These are phyloP conservation scores for Acanthosoma haemorrhoidale DNA, from an alignment of 2,888 invertebrate species.

Conservation along the genomic window DNA sequence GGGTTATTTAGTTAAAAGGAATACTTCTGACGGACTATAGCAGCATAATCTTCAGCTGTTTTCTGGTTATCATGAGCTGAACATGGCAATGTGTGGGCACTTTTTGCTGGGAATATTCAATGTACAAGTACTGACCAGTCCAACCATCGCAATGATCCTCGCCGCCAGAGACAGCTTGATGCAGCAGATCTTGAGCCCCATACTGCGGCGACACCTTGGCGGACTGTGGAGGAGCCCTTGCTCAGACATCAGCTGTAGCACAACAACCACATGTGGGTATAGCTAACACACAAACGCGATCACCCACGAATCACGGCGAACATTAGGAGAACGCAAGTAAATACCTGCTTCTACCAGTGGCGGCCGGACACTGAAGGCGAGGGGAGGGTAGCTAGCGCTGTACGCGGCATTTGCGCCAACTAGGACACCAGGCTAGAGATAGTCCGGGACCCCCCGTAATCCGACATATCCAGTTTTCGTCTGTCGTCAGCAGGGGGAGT, in stretches of 20 bases:
- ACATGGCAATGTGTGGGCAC: too few species aligned
- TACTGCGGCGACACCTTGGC: background rate
- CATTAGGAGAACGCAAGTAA: too few species aligned
- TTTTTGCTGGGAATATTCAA: too few species aligned
- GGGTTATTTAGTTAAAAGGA: too few species aligned
- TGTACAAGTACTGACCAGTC: constrained; percentile 41
- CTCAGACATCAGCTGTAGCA: constrained; percentile 21
- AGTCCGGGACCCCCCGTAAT: too few species aligned
- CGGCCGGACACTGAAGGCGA: background rate
- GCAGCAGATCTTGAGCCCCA: constrained; percentile 40
- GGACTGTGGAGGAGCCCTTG: constrained; percentile 6
- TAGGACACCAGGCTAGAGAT: too few species aligned
- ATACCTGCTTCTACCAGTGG: background rate
- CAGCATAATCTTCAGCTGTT: too few species aligned
- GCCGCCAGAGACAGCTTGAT: constrained; percentile 41
- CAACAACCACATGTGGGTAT: too few species aligned
- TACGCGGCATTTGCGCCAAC: background rate
- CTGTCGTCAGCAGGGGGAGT: too few species aligned
- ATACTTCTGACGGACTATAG: too few species aligned
- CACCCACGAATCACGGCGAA: background rate
- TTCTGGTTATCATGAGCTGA: too few species aligned
- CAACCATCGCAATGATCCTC: constrained; percentile 41
- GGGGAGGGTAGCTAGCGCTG: background rate
- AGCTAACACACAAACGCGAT: background rate
- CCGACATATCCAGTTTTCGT: too few species aligned